Base-by-base conservation (phyloP, 2,888 invertebrate species). In the Minunthozetes semirufus region DNA sequence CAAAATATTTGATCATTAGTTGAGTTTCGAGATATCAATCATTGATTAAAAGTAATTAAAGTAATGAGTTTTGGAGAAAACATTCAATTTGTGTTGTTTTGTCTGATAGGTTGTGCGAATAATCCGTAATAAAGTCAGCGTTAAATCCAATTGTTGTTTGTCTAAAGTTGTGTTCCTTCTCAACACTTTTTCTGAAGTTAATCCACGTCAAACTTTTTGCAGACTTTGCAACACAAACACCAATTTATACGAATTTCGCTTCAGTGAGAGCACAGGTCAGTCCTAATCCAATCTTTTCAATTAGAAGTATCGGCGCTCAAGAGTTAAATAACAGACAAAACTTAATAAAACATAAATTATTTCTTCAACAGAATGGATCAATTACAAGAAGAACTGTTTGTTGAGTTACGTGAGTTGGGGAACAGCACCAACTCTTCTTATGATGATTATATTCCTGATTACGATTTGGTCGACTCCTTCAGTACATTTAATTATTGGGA, bases 401-500 rank as follows among this genome's bases (percentile, higher is more conserved):
- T 33, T 8, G 33, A 33, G 33, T 33, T 33, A n/a, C n/a, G n/a
- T n/a, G 42, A 42, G 6, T 42, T 42, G 42, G 11, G 9, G 1
- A 27, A 59, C 22, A 59, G 9, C 19, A 59, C 66, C 38, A 19
- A 25, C 11, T 6, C 3, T 6, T 17, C 66, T 0, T 19, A 1
- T 19, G 6, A 15, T 38, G 66, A 66, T 38, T 73, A 73, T 25
- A 33, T 33, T 33, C 33, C 8, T 13, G 74, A 74, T 25, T 74
- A 74, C 42, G 70, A 74, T 15, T 3, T 70, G 13, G 42, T 17
- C 1, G 56, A 29, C 4, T 70, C 74, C 11, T 29, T 74, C 25
- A 25, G 9, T 19, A 53, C 48, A n/a, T 74, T 19, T 17, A 63
- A 74, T 53, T 53, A 33, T 17, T 70, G 33, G 38, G 70, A 74